phyloP scores from a whole-genome alignment of 1,140 invertebrate genomes.

The Cydia splendana region DNA sequence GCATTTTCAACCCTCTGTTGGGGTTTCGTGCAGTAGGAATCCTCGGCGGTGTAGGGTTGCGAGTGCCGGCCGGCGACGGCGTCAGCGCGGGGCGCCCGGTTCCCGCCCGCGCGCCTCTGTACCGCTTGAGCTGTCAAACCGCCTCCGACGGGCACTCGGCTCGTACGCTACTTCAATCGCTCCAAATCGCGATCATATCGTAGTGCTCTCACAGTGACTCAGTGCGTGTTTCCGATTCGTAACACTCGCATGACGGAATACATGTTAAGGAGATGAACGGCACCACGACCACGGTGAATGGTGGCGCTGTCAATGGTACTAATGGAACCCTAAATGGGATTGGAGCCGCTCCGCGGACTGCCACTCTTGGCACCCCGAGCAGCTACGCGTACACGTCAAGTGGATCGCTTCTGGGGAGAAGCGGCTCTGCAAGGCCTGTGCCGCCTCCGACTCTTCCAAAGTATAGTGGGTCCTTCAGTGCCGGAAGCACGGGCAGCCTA shows the following conservation, averaged over 20 bases:
- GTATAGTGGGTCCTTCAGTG: slow-evolving; percentile 78
- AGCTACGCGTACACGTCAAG: slow-evolving; percentile 76
- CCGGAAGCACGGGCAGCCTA: slow-evolving; percentile 77
- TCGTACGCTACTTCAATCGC: slow-evolving; percentile 66
- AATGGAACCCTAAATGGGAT: slow-evolving; percentile 69
- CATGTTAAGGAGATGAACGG: slow-evolving; percentile 71
- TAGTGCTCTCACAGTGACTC: slow-evolving; percentile 65
- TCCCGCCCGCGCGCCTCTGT: slow-evolving; percentile 66
- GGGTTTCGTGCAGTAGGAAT: slow-evolving; percentile 65
- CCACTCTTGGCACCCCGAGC: slow-evolving; percentile 70
- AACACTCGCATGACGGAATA: slow-evolving; percentile 68
- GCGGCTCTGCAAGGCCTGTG: slow-evolving; percentile 78
- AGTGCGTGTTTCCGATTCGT: slow-evolving; percentile 62
- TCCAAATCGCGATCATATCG: slow-evolving; percentile 59
- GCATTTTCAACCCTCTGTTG: slow-evolving; percentile 72
- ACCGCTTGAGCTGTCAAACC: slow-evolving; percentile 74
- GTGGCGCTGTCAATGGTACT: slow-evolving; percentile 71
- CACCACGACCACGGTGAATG: slow-evolving; percentile 74
- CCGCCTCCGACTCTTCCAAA: slow-evolving; percentile 85
- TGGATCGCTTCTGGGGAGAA: slow-evolving; percentile 70
- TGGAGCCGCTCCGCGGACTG: slow-evolving; percentile 67
- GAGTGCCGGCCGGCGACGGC: slow-evolving; percentile 53
- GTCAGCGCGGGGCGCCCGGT: slow-evolving; percentile 59
- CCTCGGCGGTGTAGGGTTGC: slow-evolving; percentile 55
- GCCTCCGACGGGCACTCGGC: slow-evolving; percentile 72